Percentiles rank a stretch among this genome's conserved stretches.
Conservation (phyloP, 2,113 vertebrate genomes). For the Vombatus ursinus region DNA sequence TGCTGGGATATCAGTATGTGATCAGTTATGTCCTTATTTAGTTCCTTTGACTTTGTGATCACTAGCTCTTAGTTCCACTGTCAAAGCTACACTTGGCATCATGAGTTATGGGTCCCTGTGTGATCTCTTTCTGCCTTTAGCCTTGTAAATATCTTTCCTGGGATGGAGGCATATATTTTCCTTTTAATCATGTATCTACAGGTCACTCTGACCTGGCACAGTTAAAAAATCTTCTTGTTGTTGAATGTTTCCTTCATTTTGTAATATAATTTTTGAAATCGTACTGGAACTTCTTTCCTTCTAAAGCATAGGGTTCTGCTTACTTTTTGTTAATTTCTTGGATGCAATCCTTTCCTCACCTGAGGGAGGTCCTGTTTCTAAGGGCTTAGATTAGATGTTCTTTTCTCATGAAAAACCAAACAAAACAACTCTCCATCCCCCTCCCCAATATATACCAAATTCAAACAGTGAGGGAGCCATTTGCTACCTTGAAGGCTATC, state of each 20-base stretch:
- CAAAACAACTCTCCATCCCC: background rate
- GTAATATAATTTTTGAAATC: background rate
- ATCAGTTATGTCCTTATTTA: background rate
- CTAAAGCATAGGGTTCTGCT: background rate
- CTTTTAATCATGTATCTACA: background rate
- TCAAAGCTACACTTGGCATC: background rate
- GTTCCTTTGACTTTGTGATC: background rate
- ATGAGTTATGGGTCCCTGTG: background rate
- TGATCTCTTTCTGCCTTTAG: background rate
- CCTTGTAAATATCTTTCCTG: background rate
- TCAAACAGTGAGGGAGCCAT: too few species aligned
- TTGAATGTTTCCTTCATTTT: background rate
- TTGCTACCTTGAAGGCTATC: background rate
- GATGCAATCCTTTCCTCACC: background rate
- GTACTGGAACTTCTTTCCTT: background rate
- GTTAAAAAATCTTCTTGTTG: background rate
- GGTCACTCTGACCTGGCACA: background rate
- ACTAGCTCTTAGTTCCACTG: background rate
- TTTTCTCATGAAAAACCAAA: background rate
- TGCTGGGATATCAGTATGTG: background rate
- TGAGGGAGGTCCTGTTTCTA: background rate
- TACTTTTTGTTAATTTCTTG: background rate
- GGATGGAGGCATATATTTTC: background rate
- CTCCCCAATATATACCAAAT: background rate
- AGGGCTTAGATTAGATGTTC: background rate